Percentiles rank a stretch among this genome's conserved stretches.
Evolutionary conservation across 2,888 invertebrate species (phyloP).

Genomic region (Agrotis ipsilon): DNA sequence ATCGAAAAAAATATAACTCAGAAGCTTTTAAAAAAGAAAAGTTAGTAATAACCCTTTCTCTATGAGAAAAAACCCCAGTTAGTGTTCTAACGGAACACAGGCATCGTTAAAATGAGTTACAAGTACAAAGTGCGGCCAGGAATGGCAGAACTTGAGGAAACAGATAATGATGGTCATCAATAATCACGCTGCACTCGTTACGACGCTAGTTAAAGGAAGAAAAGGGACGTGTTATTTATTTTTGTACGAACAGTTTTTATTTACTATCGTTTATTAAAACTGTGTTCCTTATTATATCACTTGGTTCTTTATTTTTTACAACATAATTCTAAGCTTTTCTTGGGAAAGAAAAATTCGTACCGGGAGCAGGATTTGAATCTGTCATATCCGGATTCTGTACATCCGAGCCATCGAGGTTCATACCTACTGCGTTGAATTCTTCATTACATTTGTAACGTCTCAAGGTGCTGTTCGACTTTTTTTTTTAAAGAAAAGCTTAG

Average conservation of each 20-base stretch:
- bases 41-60: constrained; percentile 22
- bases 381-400: too few species aligned
- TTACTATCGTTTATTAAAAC: not conserved
- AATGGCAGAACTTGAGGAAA: constrained; percentile 43
- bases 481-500: too few species aligned
- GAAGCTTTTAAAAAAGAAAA: not conserved
- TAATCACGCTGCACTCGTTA: constrained; percentile 51
- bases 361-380: too few species aligned
- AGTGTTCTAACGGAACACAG: constrained; percentile 38
- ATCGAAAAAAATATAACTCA: constrained; percentile 3
- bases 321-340: not conserved
- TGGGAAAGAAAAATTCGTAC: too few species aligned
- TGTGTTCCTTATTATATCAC: not conserved
- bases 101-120: constrained; percentile 56
- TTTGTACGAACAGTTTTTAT: not conserved
- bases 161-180: constrained; percentile 59
- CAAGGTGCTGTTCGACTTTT: too few species aligned
- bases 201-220: not conserved
- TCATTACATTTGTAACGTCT: too few species aligned
- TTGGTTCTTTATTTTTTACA: not conserved
- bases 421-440: too few species aligned
- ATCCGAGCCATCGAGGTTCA: too few species aligned
- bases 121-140: constrained; percentile 41
- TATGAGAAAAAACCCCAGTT: constrained; percentile 40
- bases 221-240: not conserved